Conservation (phyloP, 2,797 vertebrate genomes). For the Argyrosomus regius region DNA sequence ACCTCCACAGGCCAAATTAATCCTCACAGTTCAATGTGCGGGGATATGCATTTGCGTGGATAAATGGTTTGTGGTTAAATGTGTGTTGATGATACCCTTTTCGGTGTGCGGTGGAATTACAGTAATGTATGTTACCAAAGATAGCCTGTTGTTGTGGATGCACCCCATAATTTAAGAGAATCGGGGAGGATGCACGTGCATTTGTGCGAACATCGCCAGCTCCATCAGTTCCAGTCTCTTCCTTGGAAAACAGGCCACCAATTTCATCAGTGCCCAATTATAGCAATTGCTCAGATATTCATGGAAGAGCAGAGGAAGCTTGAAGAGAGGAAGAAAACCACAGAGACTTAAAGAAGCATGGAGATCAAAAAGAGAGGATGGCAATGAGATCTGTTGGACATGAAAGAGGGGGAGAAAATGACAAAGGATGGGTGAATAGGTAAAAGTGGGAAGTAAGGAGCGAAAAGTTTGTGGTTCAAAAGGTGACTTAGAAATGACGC, state of each 20-base stretch:
- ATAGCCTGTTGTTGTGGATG: conserved; percentile 53
- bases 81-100: conserved; percentile 29
- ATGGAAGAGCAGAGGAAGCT: conserved; percentile 49
- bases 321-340: conserved; percentile 39
- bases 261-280: conserved; percentile 77
- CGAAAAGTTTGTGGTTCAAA: conserved; percentile 5
- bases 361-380: conserved; percentile 47
- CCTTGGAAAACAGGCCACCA: conserved; percentile 51
- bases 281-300: conserved; percentile 66
- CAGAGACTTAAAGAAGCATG: conserved; percentile 23
- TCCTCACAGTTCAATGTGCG: not conserved
- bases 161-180: conserved; percentile 44
- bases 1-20: conserved; percentile 28
- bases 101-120: conserved; percentile 40
- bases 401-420: conserved; percentile 21
- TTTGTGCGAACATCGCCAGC: conserved; percentile 39
- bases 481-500: not conserved
- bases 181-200: conserved; percentile 30
- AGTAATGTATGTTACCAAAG: conserved; percentile 51
- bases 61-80: conserved; percentile 39
- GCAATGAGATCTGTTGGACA: conserved; percentile 33
- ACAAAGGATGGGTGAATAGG: conserved; percentile 30
- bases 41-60: conserved; percentile 26
- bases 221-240: conserved; percentile 46
- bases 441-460: not conserved